Evolutionary conservation across 2,113 vertebrate genomes (phyloP).

Genomic region (Embiotoca jacksoni): DNA sequence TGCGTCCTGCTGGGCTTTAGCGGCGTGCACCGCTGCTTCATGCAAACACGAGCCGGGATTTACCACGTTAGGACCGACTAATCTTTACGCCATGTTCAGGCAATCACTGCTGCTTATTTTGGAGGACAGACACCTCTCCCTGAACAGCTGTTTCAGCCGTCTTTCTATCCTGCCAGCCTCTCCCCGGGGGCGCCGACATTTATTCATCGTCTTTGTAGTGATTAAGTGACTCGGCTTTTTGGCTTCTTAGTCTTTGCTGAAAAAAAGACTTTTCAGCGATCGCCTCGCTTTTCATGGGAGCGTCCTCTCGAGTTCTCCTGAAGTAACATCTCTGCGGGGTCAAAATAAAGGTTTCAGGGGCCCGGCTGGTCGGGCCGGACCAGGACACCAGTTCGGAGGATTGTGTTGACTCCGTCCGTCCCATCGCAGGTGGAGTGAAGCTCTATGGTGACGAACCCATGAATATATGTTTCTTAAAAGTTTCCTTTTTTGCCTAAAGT

Average conservation of each 20-base stretch:
- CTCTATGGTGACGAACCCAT: too few species aligned
- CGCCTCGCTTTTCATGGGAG: conserved; percentile 26
- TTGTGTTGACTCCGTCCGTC: not conserved
- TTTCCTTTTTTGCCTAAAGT: too few species aligned
- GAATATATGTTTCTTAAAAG: too few species aligned
- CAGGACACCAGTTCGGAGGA: accelerated
- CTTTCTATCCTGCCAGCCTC: conserved; percentile 11
- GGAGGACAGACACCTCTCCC: conserved; percentile 17
- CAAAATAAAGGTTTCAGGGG: conserved; percentile 22
- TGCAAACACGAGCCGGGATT: conserved; percentile 76
- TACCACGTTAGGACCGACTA: conserved; percentile 65
- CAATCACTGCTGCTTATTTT: conserved; percentile 44
- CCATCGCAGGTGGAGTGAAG: too few species aligned
- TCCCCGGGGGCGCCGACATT: not conserved
- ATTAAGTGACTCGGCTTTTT: conserved; percentile 37
- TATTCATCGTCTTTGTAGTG: conserved; percentile 23
- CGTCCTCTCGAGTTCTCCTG: conserved; percentile 17
- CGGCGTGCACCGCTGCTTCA: conserved; percentile 35
- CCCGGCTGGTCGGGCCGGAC: conserved; percentile 7
- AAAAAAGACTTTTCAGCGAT: conserved; percentile 10
- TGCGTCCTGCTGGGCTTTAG: conserved; percentile 61
- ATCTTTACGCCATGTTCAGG: conserved; percentile 69
- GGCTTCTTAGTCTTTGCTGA: conserved; percentile 20
- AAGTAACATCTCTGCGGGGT: conserved; percentile 3
- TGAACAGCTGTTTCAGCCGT: conserved; percentile 68